Evolutionary conservation across 1,140 invertebrate species (phyloP).

Genomic region (Planococcus citri): DNA sequence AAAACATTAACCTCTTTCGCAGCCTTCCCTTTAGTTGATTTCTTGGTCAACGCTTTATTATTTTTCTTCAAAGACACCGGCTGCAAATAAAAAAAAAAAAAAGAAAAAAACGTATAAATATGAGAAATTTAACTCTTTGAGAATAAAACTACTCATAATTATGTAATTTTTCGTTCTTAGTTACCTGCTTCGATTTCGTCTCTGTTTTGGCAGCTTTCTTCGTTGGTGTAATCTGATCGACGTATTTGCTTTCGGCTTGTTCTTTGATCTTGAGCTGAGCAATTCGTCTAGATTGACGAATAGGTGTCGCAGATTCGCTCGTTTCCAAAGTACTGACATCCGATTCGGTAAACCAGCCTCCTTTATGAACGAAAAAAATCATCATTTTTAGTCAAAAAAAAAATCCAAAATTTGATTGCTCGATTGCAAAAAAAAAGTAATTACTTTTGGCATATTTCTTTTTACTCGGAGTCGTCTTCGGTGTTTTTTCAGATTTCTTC

Average conservation of each 20-base stretch:
- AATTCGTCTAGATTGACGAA: constrained; percentile 59
- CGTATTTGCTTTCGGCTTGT: constrained; percentile 52
- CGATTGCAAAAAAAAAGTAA: background rate
- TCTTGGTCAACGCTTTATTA: background rate
- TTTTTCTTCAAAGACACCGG: background rate
- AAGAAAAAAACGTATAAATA: too few species aligned
- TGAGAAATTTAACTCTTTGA: too few species aligned
- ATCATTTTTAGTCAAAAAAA: too few species aligned
- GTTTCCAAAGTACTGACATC: constrained; percentile 11
- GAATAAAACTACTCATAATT: background rate
- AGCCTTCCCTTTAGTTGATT: background rate
- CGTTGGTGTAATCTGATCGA: constrained; percentile 47
- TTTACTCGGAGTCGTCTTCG: background rate
- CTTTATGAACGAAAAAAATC: too few species aligned
- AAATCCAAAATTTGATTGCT: too few species aligned
- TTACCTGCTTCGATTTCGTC: background rate
- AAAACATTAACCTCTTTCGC: background rate
- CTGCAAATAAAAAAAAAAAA: too few species aligned
- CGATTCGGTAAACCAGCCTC: background rate
- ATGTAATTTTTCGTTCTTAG: background rate
- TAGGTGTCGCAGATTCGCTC: constrained; percentile 8
- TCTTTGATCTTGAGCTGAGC: constrained; percentile 67
- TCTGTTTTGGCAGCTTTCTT: background rate
- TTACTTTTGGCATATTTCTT: background rate
- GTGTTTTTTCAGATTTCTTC: background rate